Conservation (phyloP, 2,888 invertebrate species). For the Cataglyphis rosenhaueri region DNA sequence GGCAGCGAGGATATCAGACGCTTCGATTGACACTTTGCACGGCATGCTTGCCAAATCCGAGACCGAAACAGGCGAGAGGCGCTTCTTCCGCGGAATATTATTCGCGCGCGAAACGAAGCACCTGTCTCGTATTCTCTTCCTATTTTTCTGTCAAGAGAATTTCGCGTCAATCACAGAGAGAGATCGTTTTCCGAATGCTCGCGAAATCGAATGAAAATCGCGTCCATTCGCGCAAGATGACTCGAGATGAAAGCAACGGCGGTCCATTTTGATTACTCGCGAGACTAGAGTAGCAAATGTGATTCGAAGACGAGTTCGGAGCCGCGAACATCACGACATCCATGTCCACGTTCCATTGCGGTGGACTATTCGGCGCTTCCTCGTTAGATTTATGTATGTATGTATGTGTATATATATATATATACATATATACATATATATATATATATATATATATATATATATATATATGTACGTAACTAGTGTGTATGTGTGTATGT, state of each 20-base stretch:
- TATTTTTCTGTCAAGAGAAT: conserved; percentile 2
- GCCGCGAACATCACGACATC: conserved; percentile 60
- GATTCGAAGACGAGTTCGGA: conserved; percentile 68
- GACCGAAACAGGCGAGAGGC: conserved; percentile 13
- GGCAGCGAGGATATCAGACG: background rate
- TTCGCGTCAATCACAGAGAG: conserved; percentile 23
- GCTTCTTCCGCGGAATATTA: conserved; percentile 20
- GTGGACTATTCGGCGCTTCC: background rate
- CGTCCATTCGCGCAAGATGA: background rate
- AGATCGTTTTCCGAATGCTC: conserved; percentile 31
- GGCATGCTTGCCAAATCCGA: conserved; percentile 32
- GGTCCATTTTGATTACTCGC: conserved; percentile 70
- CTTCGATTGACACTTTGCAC: conserved; percentile 32
- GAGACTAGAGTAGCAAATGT: conserved; percentile 67
- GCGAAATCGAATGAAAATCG: conserved; percentile 65
- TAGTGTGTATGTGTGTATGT: too few relatives aligned
- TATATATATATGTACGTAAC: background rate
- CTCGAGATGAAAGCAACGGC: background rate
- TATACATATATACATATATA: too few relatives aligned
- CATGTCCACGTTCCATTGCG: conserved; percentile 38
- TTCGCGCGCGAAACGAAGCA: conserved; percentile 20
- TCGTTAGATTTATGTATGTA: background rate
- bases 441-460: too few relatives aligned
- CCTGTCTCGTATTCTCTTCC: background rate
- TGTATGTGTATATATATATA: too few relatives aligned